These are phyloP conservation scores for Tetraodon nigroviridis DNA, from an alignment of 2,113 vertebrate genomes.

Conservation along the genomic window DNA sequence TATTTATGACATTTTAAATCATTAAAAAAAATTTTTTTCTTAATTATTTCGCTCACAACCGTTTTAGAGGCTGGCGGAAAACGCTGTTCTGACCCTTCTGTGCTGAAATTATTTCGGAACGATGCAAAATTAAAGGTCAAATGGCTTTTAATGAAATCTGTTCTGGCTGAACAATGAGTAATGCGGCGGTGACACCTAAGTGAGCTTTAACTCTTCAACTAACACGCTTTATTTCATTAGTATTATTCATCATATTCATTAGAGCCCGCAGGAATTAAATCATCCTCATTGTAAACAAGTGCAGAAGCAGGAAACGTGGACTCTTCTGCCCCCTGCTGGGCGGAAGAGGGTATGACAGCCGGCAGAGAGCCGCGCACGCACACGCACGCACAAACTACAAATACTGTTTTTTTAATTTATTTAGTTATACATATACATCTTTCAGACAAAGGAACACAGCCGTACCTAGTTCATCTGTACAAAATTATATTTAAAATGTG, in stretches of 20 bases:
- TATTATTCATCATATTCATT: conserved; percentile 37
- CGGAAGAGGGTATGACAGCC: not conserved
- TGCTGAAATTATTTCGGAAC: not conserved
- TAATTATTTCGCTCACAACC: no score
- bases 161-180: conserved; percentile 5
- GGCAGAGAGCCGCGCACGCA: no score
- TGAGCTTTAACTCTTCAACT: conserved; percentile 19
- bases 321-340: conserved; percentile 51
- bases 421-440: conserved; percentile 92
- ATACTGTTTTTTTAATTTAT: conserved; percentile 87
- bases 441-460: conserved; percentile 82
- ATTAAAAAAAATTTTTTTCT: no score
- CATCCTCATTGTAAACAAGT: conserved; percentile 42
- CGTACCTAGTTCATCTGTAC: conserved; percentile 61
- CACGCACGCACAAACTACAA: conserved; percentile 73
- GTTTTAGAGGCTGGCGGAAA: no score
- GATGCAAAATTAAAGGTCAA: conserved; percentile 39
- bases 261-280: conserved; percentile 32
- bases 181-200: conserved; percentile 14
- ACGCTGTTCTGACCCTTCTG: no score
- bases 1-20: no score
- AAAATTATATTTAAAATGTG: conserved; percentile 77
- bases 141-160: conserved; percentile 22
- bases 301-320: not conserved
- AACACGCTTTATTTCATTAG: conserved; percentile 40